Base-by-base conservation (phyloP, 2,888 invertebrate genomes). In the Bruchidius siliquastri region DNA sequence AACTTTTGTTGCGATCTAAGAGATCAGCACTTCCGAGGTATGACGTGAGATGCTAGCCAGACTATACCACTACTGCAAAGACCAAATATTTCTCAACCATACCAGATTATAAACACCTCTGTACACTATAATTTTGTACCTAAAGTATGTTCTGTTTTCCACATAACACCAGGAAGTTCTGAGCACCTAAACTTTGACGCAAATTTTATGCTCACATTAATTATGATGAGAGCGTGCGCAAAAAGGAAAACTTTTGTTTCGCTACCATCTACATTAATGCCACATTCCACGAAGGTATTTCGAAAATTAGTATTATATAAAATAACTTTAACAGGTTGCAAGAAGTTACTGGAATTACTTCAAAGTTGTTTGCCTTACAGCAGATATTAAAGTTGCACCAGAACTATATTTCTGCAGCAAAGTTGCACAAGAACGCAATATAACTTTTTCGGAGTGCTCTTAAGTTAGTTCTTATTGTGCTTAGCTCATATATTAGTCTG, bases 281-380 rank as follows among this genome's bases (percentile, higher is more conserved):
- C 49, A 18, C 49, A 49, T 18, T 8, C 18, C 49, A 18, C 10
- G 49, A 49, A 3, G 49, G 49, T 76, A 74, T 72, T 74, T 72
- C 72, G 72, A 26, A 73, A 73, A 75, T 75, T 75, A 72, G 71
- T 75, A 75, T 73, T 74, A 74, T 75, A 75, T 75, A 71, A 75
- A 76, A 76, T 76, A 76, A 76, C 74, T 76, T 76, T 74, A 74
- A 74, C 76, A 76, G 74, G 76, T 76, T 76, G 73, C 72, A 72
- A 72, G 73, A 76, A 76, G 72, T 75, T 75, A 69, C 71, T 73
- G 22, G 71, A 74, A 76, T 76, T 76, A 76, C 76, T 76, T 70
- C 21, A 70, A 66, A 74, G 76, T 76, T 76, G 73, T 74, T 76
- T 73, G 76, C 72, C 67, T 73, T 69, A 72, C 71, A 69, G 69